Percentiles rank a stretch among this genome's conserved stretches.
phyloP scores from a whole-genome alignment of 2,797 vertebrate species.

The Leptatherina wallacei region DNA sequence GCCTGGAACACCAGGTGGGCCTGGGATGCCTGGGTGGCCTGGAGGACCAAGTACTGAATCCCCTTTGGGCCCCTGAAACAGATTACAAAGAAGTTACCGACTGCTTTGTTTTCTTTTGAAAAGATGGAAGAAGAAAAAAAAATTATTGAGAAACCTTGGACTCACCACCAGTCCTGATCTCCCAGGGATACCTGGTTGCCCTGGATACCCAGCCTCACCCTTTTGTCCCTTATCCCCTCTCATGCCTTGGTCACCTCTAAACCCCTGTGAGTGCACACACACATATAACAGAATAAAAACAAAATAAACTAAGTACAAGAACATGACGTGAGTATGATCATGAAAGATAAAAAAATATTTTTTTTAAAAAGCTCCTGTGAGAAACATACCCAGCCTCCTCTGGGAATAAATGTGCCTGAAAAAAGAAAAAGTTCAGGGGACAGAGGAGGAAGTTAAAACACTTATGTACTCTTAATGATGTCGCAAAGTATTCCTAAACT shows the following conservation, averaged over 20 bases:
- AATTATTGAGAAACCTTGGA: slow-evolving; percentile 17
- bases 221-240: slow-evolving; percentile 88
- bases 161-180: slow-evolving; percentile 88
- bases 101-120: neutral
- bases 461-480: no score
- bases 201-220: slow-evolving; percentile 83
- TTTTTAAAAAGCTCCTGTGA: neutral
- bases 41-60: slow-evolving; percentile 86
- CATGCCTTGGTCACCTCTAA: slow-evolving; percentile 80
- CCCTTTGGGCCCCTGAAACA: slow-evolving; percentile 91
- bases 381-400: slow-evolving; percentile 66
- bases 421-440: slow-evolving; percentile 22
- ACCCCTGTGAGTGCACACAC: slow-evolving; percentile 74
- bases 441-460: neutral
- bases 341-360: neutral
- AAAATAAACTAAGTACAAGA: neutral
- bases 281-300: neutral
- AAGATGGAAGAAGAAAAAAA: neutral
- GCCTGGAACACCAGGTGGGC: slow-evolving; percentile 89
- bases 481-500: neutral
- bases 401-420: slow-evolving; percentile 45
- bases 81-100: neutral
- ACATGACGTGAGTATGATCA: neutral
- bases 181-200: slow-evolving; percentile 87
- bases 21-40: slow-evolving; percentile 89